Conservation (phyloP, 2,888 invertebrate genomes). For the Lithodes maja region DNA sequence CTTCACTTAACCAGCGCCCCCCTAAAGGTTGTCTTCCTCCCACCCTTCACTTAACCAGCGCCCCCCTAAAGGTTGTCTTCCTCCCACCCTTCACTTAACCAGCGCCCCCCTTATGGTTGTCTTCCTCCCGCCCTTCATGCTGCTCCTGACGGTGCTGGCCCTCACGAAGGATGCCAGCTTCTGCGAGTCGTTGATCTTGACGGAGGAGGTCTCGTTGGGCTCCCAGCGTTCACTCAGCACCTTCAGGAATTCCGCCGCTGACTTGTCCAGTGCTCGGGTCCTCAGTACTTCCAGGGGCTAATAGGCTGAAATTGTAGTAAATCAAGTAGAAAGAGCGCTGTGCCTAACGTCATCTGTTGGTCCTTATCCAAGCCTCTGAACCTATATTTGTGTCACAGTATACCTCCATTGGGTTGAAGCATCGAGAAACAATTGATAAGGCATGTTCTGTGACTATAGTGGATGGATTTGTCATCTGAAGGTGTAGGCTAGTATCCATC, state of each 20-base stretch:
- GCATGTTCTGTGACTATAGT: too few species aligned
- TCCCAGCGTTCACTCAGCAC: slow-evolving; percentile 50
- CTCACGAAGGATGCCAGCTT: slow-evolving; percentile 39
- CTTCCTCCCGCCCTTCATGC: slow-evolving; percentile 21
- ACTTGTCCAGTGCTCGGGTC: slow-evolving; percentile 46
- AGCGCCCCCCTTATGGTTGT: neutral
- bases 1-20: too few species aligned
- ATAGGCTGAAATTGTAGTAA: slow-evolving; percentile 14
- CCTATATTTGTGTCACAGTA: too few species aligned
- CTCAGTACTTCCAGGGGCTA: slow-evolving; percentile 38
- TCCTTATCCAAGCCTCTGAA: neutral
- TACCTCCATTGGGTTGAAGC: too few species aligned
- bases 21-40: too few species aligned
- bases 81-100: slow-evolving; percentile 11
- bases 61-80: neutral
- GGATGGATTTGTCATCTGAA: too few species aligned
- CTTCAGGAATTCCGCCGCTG: slow-evolving; percentile 43
- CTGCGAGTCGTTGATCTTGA: slow-evolving; percentile 33
- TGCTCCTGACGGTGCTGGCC: slow-evolving; percentile 30
- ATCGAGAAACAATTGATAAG: too few species aligned
- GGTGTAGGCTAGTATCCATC: too few species aligned
- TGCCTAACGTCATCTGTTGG: neutral
- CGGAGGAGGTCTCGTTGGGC: slow-evolving; percentile 10
- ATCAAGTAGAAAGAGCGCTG: neutral
- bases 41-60: too few species aligned